Base-by-base conservation (phyloP, 2,888 invertebrate genomes). In the Noctua fimbriata region DNA sequence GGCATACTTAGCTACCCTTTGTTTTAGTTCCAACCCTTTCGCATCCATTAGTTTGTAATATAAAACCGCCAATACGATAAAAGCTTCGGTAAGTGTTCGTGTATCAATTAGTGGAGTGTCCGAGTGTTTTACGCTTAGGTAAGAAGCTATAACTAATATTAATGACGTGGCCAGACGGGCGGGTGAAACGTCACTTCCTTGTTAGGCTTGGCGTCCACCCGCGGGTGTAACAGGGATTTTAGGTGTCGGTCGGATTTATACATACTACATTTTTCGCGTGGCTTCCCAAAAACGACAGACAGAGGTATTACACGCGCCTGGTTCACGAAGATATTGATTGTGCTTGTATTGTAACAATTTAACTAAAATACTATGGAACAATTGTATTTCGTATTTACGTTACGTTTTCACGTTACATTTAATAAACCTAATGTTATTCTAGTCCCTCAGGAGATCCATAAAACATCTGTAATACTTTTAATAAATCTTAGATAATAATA, bases 1-100 rank as follows among this genome's bases (percentile, higher is more conserved):
- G 24, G 12, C 47, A 52, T 82, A 81, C 65, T 55, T 65, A 55
- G 36, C 55, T 28, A 49, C 86, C 85, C 82, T 87, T 87, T 87
- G 85, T 89, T 86, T 85, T 73, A 76, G 78, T 83, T 87, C 78
- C 84, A 91, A 89, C 94, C 95, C 94, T 93, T 94, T 91, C 86
- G 77, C 82, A 73, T 82, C 92, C 94, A 94, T 95, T 95, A 94
- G 91, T 77, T 77, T 73, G 94, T 91, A 94, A 95, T 91, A 89
- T 87, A 89, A 95, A 90, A 93, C 94, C 91, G 72, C 87, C 90
- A 92, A 93, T 92, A 92, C 91, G 90, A 85, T 93, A 92, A 93
- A 93, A 93, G 93, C 91, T 66, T 82, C 81, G 85, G 82, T 87
- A 83, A 91, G 90, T 90, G 90, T 91, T 89, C 92, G 90, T 90